Evolutionary conservation across 2,888 invertebrate genomes (phyloP), one percentile per base, ranked within the genome.

Genomic region (Philhelius pedissequus): DNA sequence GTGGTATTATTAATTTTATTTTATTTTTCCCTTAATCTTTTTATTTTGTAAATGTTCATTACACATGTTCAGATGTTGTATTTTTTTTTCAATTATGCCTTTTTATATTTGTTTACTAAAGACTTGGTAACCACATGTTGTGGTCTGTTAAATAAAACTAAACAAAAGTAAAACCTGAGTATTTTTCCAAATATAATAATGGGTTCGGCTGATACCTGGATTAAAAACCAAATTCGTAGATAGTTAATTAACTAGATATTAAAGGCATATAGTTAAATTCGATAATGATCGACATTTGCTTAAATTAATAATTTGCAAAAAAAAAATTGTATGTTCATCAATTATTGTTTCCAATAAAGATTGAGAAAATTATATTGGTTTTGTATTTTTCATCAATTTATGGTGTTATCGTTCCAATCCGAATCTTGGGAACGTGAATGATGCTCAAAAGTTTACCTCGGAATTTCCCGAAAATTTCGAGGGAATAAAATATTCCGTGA

Each of bases 61-160:
- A 64, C 75, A 75, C 75, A 75, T 75, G 35, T 68, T 66, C 52
- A 50, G 9, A 62, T 79, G 48, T 68, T 73, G 60, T 83, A 74
- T 78, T 64, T 60, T 78, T 64, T 60, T 40, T 64, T 48, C 6
- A 43, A 20, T 73, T 56, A 62, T 54, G 69, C 68, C 62, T 40
- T 74, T 64, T 52, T 54, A 45, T 62, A 52, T 64, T 69, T 30
- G 58, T 74, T 69, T 83, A 78, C 43, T 69, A 43, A 40, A 60
- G 83, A 83, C 83, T 79, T 78, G 71, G 68, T 69, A 52, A 74
- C 78, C 43, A 50, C 43, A 18, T 74, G 56, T 64, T 78, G 74
- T 78, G 83, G 79, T 78, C 74, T 78, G 66, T 74, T 74, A 66
- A 83, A 68, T 78, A 78, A 83, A 83, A 43, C 20, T n/a, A 70